phyloP scores from a whole-genome alignment of 2,113 vertebrate genomes.

The Myotis yumanensis region DNA sequence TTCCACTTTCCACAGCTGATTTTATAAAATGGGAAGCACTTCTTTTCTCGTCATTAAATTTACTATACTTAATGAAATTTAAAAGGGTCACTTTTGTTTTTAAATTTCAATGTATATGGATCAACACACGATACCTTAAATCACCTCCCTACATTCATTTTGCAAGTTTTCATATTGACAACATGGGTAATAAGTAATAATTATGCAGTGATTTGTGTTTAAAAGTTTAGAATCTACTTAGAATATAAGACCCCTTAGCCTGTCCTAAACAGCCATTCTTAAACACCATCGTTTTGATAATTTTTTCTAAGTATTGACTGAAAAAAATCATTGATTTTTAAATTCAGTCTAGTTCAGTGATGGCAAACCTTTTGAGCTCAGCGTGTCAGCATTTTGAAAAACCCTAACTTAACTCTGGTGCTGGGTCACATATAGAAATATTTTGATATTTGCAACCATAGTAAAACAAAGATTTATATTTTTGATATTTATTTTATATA shows the following conservation, averaged over 20 bases:
- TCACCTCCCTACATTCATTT: neutral
- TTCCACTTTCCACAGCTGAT: neutral
- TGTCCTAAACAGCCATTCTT: neutral
- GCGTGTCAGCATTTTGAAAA: too few relatives aligned
- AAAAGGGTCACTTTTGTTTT: neutral
- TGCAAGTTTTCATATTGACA: neutral
- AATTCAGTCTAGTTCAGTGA: neutral
- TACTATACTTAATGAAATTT: slow-evolving; percentile 34
- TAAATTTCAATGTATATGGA: neutral
- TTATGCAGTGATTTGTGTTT: neutral
- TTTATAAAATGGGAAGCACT: neutral
- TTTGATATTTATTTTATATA: too few relatives aligned
- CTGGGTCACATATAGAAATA: too few relatives aligned
- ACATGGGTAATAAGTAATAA: neutral
- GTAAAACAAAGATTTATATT: too few relatives aligned
- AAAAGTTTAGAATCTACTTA: slow-evolving; percentile 17
- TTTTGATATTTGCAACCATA: too few relatives aligned
- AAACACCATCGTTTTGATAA: neutral
- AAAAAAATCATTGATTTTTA: slow-evolving; percentile 20
- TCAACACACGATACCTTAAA: slow-evolving; percentile 22
- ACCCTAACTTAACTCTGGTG: too few relatives aligned
- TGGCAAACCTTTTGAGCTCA: too few relatives aligned
- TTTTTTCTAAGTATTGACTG: neutral
- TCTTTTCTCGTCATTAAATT: slow-evolving; percentile 36
- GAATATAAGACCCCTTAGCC: neutral